phyloP scores from a whole-genome alignment of 2,888 invertebrate genomes.

The Drosophila antonietae region DNA sequence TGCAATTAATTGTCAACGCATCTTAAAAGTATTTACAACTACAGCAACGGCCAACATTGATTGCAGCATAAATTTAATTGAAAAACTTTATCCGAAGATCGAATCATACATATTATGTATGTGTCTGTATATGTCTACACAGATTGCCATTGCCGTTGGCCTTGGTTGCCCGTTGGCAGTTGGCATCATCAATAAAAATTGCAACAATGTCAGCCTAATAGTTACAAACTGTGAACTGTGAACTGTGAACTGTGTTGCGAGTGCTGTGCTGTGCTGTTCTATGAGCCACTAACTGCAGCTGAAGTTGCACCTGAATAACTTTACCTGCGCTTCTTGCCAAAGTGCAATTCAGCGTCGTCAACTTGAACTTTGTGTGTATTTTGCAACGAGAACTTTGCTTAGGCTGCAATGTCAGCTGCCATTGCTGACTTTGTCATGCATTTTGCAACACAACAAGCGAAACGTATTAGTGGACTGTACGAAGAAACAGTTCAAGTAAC shows the following conservation, averaged over 20 bases:
- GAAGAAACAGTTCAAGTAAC: neutral
- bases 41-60: constrained; percentile 46
- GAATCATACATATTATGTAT: constrained; percentile 3
- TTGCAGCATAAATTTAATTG: constrained; percentile 65
- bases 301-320: constrained; percentile 52
- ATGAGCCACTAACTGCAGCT: constrained; percentile 1
- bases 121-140: neutral
- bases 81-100: constrained; percentile 59
- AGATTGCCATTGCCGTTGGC: constrained; percentile 22
- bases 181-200: constrained; percentile 62
- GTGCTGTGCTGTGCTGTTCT: neutral
- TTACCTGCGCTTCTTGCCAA: constrained; percentile 53
- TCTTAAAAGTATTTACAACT: constrained; percentile 50
- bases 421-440: constrained; percentile 23
- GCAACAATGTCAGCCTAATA: constrained; percentile 63
- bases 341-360: constrained; percentile 73
- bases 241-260: neutral
- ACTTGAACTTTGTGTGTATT: constrained; percentile 65
- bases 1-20: constrained; percentile 71
- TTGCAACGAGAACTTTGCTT: constrained; percentile 38
- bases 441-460: constrained; percentile 16
- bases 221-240: constrained; percentile 19
- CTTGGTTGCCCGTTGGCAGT: constrained; percentile 31
- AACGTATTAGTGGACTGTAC: neutral
- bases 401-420: constrained; percentile 10